A percentile compares a stretch with the other conserved stretches of the same genome.
Conservation (phyloP, 2,113 vertebrate genomes). For the Crotalus viridis region DNA sequence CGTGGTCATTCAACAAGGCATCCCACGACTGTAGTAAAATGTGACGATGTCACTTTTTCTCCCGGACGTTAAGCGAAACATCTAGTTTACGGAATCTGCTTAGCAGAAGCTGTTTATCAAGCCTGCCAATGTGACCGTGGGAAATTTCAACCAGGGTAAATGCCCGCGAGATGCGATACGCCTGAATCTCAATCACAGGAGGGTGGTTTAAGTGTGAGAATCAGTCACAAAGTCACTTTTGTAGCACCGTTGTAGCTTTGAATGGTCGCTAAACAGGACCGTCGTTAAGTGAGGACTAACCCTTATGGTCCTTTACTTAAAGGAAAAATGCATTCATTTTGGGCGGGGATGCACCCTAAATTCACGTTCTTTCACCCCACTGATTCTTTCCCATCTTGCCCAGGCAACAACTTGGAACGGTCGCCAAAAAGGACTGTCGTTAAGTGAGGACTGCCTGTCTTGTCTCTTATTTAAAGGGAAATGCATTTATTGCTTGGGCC, state of each 20-base stretch:
- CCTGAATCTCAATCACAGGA: no score
- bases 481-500: no score
- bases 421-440: not conserved
- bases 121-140: no score
- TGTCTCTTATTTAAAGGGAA: no score
- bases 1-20: not conserved
- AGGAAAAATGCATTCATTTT: not conserved
- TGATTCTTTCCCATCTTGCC: not conserved
- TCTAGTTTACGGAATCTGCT: no score
- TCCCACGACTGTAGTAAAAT: not conserved
- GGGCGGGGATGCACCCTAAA: not conserved
- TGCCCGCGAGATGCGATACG: no score
- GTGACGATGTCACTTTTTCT: not conserved
- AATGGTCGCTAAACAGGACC: not conserved
- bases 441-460: no score
- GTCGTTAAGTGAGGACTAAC: not conserved
- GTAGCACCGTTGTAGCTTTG: not conserved
- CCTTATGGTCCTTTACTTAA: not conserved
- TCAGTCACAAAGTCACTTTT: not conserved
- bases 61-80: not conserved
- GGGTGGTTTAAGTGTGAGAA: no score
- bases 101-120: no score
- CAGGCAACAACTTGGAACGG: conserved; percentile 76
- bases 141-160: no score
- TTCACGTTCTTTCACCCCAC: no score